Percentiles rank a stretch among this genome's conserved stretches.
phyloP scores from a whole-genome alignment of 2,113 vertebrate genomes.

The Tenrec ecaudatus region DNA sequence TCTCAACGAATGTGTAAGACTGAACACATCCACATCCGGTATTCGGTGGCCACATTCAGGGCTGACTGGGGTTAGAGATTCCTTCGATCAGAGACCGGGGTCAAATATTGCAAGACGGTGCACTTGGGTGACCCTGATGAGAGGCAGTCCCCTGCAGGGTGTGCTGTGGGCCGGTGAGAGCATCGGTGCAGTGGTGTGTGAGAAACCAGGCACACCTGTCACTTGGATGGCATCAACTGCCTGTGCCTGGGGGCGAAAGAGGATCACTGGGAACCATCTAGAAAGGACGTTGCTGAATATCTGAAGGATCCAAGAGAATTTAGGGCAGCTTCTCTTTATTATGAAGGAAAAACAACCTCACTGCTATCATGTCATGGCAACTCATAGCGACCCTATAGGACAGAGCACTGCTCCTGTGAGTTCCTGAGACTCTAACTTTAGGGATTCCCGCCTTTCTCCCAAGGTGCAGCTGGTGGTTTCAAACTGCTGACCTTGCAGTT shows the following conservation, averaged over 20 bases:
- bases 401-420: no score
- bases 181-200: no score
- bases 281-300: not conserved
- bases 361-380: no score
- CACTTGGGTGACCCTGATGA: not conserved
- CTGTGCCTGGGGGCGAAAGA: not conserved
- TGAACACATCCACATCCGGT: not conserved
- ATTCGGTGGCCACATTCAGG: no score
- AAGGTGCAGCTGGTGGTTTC: no score
- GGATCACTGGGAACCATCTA: not conserved
- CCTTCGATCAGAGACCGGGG: not conserved
- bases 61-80: no score
- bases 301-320: not conserved
- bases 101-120: not conserved
- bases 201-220: not conserved
- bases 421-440: no score
- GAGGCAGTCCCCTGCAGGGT: accelerated
- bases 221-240: not conserved
- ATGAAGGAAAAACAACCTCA: no score
- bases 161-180: not conserved
- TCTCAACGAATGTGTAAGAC: not conserved
- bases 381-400: no score
- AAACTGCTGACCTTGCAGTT: no score
- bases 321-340: no score
- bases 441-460: no score